Evolutionary conservation across 2,888 invertebrate genomes (phyloP).

Genomic region (Lasius platythorax): DNA sequence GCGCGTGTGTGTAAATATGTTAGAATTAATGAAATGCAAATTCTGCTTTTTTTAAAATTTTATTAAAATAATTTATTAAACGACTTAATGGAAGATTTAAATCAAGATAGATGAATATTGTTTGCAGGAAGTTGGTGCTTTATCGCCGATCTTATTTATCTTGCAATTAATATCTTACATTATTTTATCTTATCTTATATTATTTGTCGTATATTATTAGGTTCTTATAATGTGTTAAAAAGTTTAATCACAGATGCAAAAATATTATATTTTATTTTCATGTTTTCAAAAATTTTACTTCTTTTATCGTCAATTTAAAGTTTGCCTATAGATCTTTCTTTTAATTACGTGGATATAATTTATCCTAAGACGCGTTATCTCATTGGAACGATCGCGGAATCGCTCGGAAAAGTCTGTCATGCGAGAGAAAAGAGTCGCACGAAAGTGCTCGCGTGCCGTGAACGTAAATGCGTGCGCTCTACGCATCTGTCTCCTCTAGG

Average conservation of each 20-base stretch:
- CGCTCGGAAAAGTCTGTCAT: not conserved
- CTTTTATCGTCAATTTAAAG: conserved; percentile 7
- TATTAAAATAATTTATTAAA: conserved; percentile 15
- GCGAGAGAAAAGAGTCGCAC: conserved; percentile 51
- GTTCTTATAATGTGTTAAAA: not conserved
- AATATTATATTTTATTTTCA: not conserved
- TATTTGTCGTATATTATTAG: not conserved
- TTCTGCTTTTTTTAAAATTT: not conserved
- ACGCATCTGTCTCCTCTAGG: conserved; percentile 73
- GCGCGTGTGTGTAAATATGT: not conserved
- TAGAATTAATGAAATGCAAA: not conserved
- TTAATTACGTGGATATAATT: not conserved
- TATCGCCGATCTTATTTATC: not conserved
- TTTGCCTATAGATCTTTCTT: not conserved
- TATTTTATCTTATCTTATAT: not conserved
- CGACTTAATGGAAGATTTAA: not conserved
- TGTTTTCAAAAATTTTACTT: not conserved
- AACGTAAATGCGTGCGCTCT: conserved; percentile 73
- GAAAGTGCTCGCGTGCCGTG: conserved; percentile 71
- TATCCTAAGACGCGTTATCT: not conserved
- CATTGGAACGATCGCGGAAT: conserved; percentile 29
- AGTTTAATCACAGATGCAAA: not conserved
- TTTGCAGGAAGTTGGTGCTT: not conserved
- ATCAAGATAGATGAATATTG: not conserved
- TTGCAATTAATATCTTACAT: not conserved